phyloP scores from a whole-genome alignment of 2,797 vertebrate species.

The Babyrousa celebensis region DNA sequence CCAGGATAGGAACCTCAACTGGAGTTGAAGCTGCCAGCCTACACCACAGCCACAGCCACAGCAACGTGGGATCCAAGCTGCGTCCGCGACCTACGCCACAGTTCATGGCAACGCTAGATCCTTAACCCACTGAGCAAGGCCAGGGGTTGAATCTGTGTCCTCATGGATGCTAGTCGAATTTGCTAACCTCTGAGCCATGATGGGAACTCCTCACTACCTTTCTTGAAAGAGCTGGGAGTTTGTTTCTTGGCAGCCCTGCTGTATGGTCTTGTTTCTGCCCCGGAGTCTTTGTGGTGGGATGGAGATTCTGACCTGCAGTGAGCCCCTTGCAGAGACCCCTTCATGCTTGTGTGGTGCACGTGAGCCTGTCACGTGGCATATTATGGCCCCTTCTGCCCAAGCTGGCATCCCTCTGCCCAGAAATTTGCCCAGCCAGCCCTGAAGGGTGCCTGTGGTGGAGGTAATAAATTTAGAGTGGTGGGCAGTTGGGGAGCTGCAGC shows the following conservation, averaged over 20 bases:
- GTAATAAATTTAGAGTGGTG: not conserved
- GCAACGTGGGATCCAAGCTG: too few species aligned
- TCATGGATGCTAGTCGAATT: too few species aligned
- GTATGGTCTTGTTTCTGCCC: not conserved
- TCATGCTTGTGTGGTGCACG: not conserved
- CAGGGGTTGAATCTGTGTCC: too few species aligned
- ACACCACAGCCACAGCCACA: too few species aligned
- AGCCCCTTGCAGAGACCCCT: conserved; percentile 51
- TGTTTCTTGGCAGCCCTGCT: conserved; percentile 36
- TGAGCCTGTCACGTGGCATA: accelerated
- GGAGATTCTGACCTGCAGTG: not conserved
- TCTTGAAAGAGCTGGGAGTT: not conserved
- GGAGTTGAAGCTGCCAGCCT: too few species aligned
- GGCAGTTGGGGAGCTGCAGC: conserved; percentile 85
- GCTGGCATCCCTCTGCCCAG: not conserved
- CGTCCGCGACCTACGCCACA: too few species aligned
- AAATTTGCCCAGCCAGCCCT: not conserved
- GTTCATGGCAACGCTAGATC: too few species aligned
- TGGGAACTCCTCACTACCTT: too few species aligned
- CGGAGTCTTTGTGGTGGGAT: conserved; percentile 12
- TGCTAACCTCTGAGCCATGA: too few species aligned
- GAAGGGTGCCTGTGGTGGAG: not conserved
- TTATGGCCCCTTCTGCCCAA: not conserved
- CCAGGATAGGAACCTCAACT: too few species aligned
- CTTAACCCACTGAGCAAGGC: too few species aligned